Evolutionary conservation across 2,888 invertebrate species (phyloP).

Genomic region (Aromia moschata): DNA sequence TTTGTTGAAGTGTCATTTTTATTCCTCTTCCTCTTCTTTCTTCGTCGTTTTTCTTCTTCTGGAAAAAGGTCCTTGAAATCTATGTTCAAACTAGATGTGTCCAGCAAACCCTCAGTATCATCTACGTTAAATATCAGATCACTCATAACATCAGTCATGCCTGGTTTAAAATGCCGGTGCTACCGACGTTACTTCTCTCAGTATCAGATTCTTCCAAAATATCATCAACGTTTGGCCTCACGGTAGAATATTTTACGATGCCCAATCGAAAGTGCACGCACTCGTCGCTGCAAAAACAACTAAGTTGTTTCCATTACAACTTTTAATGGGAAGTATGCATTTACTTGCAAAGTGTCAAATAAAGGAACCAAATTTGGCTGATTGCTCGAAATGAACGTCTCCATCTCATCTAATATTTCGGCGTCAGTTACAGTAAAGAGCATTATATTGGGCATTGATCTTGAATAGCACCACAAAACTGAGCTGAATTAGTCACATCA

Average conservation of each 20-base stretch:
- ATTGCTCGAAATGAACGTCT: slow-evolving; percentile 17
- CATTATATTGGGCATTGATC: slow-evolving; percentile 39
- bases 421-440: slow-evolving; percentile 34
- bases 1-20: too few species aligned
- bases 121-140: neutral
- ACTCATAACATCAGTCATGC: neutral
- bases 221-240: neutral
- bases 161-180: neutral
- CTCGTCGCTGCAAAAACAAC: slow-evolving; percentile 22
- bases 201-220: neutral
- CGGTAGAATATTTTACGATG: too few species aligned
- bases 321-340: too few species aligned
- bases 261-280: neutral
- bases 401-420: slow-evolving; percentile 40
- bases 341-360: slow-evolving; percentile 24
- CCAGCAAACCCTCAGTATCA: neutral
- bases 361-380: slow-evolving; percentile 16
- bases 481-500: slow-evolving; percentile 47
- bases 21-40: too few species aligned
- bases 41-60: too few species aligned
- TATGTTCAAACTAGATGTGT: too few species aligned
- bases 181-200: too few species aligned
- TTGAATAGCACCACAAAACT: slow-evolving; percentile 39
- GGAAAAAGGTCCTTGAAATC: too few species aligned
- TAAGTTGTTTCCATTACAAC: slow-evolving; percentile 22